A percentile compares a stretch with the other conserved stretches of the same genome.
Conservation (phyloP, 2,797 vertebrate genomes). For the Myoxocephalus aenaeus region DNA sequence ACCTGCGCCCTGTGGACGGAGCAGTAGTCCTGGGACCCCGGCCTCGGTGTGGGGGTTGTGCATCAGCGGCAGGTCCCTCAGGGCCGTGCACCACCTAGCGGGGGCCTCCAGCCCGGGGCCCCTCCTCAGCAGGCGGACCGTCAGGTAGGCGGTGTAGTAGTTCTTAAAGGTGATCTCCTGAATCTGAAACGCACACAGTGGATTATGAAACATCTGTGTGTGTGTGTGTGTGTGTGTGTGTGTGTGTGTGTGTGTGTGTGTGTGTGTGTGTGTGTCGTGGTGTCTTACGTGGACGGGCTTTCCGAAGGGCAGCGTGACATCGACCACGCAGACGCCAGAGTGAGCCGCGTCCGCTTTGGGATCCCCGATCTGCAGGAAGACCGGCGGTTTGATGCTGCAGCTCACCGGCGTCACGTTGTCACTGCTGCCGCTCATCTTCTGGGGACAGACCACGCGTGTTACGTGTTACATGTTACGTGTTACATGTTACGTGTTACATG, state of each 20-base stretch:
- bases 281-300: slow-evolving; percentile 85
- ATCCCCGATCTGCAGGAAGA: slow-evolving; percentile 88
- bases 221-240: too few relatives aligned
- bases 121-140: slow-evolving; percentile 85
- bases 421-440: slow-evolving; percentile 51
- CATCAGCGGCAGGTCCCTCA: slow-evolving; percentile 90
- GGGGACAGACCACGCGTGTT: not conserved
- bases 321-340: slow-evolving; percentile 90
- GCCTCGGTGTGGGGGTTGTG: slow-evolving; percentile 92
- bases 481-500: too few relatives aligned
- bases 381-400: slow-evolving; percentile 86
- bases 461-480: too few relatives aligned
- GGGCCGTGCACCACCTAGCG: slow-evolving; percentile 88
- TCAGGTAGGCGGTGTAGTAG: slow-evolving; percentile 93
- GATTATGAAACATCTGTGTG: too few relatives aligned
- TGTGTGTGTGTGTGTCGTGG: too few relatives aligned
- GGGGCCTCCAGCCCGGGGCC: slow-evolving; percentile 60
- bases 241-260: too few relatives aligned
- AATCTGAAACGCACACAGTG: slow-evolving; percentile 77
- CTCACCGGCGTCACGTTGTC: slow-evolving; percentile 59
- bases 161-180: slow-evolving; percentile 93
- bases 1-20: slow-evolving; percentile 91
- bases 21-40: slow-evolving; percentile 91
- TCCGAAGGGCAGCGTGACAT: slow-evolving; percentile 85
- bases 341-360: slow-evolving; percentile 75